Conservation (phyloP, 2,888 invertebrate genomes). For the Andricus quercusramuli region DNA sequence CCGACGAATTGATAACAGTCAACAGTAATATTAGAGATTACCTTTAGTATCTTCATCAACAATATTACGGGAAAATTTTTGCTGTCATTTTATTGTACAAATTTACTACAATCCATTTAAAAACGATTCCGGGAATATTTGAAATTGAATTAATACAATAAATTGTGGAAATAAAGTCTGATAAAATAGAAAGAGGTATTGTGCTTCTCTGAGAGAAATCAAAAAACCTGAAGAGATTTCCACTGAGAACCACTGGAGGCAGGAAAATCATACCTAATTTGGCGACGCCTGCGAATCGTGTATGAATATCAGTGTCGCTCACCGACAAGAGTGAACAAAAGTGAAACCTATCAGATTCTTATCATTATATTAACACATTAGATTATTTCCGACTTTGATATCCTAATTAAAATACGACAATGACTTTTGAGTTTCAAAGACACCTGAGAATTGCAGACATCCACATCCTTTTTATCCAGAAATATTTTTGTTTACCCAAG, state of each 20-base stretch:
- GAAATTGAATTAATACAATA: too few relatives aligned
- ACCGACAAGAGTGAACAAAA: slow-evolving; percentile 24
- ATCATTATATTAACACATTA: slow-evolving; percentile 22
- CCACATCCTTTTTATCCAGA: background rate
- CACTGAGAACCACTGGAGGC: slow-evolving; percentile 62
- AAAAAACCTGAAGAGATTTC: background rate
- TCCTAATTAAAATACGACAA: background rate
- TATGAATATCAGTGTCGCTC: slow-evolving; percentile 50
- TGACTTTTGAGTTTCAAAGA: background rate
- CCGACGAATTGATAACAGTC: background rate
- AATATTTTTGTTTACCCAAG: background rate
- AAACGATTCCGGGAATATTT: too few relatives aligned
- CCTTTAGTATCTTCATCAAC: too few relatives aligned
- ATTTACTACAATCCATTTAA: too few relatives aligned
- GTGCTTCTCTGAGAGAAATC: background rate
- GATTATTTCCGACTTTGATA: background rate
- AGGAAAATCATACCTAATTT: slow-evolving; percentile 75
- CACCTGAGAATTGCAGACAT: background rate
- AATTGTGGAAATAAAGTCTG: too few relatives aligned
- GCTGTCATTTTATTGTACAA: too few relatives aligned
- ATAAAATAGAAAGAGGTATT: background rate
- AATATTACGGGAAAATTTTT: too few relatives aligned
- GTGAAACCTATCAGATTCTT: slow-evolving; percentile 24
- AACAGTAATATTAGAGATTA: background rate
- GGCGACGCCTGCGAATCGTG: slow-evolving; percentile 68